A percentile compares a stretch with the other conserved stretches of the same genome.
These are phyloP conservation scores for Tetragonula carbonaria DNA, from an alignment of 2,888 invertebrate species.

Conservation along the genomic window DNA sequence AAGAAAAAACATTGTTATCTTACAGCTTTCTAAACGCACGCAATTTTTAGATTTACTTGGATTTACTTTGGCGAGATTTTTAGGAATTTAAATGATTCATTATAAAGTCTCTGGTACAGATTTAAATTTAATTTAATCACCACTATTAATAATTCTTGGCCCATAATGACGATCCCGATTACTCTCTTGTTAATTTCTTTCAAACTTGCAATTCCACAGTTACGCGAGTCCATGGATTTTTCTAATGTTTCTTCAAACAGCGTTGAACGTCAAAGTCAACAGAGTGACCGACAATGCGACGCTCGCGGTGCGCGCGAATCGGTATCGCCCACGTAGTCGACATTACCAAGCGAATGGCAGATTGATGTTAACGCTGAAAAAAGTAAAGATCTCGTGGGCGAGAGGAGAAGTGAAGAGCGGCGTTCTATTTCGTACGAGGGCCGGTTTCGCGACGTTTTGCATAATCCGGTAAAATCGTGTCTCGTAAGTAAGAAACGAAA, in stretches of 20 bases:
- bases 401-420: slow-evolving; percentile 54
- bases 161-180: too few species aligned
- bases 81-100: too few species aligned
- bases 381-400: slow-evolving; percentile 69
- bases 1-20: not conserved
- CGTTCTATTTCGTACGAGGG: slow-evolving; percentile 38
- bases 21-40: not conserved
- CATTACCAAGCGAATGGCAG: slow-evolving; percentile 48
- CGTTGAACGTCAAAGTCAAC: slow-evolving; percentile 1
- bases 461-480: slow-evolving; percentile 50
- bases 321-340: slow-evolving; percentile 58
- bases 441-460: slow-evolving; percentile 28
- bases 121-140: too few species aligned
- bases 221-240: not conserved
- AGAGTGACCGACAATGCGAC: slow-evolving; percentile 33
- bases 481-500: slow-evolving; percentile 54
- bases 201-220: not conserved
- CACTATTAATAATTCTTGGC: too few species aligned
- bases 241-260: not conserved
- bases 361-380: slow-evolving; percentile 71
- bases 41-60: not conserved
- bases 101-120: too few species aligned
- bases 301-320: slow-evolving; percentile 21
- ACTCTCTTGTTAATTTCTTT: not conserved
- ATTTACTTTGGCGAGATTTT: too few species aligned